phyloP scores from a whole-genome alignment of 2,113 vertebrate species.

The Pseudorectes ferrugineus region DNA sequence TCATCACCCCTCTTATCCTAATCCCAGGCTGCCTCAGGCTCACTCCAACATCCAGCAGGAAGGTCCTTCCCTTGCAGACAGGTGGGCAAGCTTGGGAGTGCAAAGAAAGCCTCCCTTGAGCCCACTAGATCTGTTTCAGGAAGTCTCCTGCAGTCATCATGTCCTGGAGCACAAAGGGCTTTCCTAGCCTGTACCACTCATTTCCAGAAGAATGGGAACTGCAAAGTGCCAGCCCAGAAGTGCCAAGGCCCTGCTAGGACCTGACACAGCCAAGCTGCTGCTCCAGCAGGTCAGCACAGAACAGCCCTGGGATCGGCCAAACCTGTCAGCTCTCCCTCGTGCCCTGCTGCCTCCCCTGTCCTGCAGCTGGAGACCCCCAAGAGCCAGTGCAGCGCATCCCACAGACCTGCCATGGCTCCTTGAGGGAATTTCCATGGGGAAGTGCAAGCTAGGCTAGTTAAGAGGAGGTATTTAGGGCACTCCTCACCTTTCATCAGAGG shows the following conservation, averaged over 20 bases:
- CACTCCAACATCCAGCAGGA: neutral
- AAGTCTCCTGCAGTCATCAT: neutral
- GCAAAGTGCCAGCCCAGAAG: neutral
- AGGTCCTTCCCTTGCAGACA: neutral
- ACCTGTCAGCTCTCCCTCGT: neutral
- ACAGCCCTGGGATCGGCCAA: neutral
- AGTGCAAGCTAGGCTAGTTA: neutral
- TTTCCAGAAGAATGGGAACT: neutral
- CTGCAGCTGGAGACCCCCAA: neutral
- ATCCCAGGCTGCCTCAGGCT: neutral
- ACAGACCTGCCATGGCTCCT: neutral
- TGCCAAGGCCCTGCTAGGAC: neutral
- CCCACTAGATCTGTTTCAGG: neutral
- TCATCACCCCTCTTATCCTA: neutral
- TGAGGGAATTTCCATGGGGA: neutral
- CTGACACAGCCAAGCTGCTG: neutral
- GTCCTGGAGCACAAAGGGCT: neutral
- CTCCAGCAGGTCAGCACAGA: neutral
- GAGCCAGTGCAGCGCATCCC: neutral
- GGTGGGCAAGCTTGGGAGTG: neutral
- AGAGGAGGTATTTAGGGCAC: neutral
- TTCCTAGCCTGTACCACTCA: neutral
- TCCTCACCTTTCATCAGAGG: neutral
- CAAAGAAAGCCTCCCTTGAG: neutral
- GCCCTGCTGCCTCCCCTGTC: neutral